A percentile compares a stretch with the other conserved stretches of the same genome.
Conservation (phyloP, 2,113 vertebrate species). For the Ptilonorhynchus violaceus region DNA sequence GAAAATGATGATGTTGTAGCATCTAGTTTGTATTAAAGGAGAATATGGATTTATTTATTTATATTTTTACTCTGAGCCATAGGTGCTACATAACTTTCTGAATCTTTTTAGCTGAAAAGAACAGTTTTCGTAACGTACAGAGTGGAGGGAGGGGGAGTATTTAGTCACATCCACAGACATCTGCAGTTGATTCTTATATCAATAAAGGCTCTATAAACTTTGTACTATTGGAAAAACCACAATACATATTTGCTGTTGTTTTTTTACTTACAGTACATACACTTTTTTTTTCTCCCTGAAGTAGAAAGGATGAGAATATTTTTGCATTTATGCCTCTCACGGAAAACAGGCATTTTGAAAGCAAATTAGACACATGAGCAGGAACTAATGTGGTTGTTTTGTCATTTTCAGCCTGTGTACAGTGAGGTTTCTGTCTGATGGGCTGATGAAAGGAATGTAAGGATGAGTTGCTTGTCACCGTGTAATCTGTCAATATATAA, state of each 20-base stretch:
- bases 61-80: not conserved
- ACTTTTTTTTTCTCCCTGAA: not conserved
- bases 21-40: not conserved
- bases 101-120: not conserved
- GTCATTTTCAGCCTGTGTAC: not conserved
- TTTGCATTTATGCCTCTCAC: not conserved
- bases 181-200: not conserved
- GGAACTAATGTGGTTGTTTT: not conserved
- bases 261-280: not conserved
- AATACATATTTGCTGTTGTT: not conserved
- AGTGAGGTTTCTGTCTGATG: not conserved
- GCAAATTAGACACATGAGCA: not conserved
- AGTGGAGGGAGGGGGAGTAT: not conserved
- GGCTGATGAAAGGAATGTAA: not conserved
- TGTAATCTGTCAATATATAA: slow-evolving; percentile 19
- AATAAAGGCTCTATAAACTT: not conserved
- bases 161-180: not conserved
- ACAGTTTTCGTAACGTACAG: not conserved
- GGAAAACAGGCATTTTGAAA: not conserved
- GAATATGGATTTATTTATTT: not conserved
- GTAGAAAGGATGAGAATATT: not conserved
- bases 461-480: not conserved
- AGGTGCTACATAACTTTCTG: not conserved
- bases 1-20: not conserved
- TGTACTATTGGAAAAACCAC: not conserved